Conservation (phyloP, 35 echinoderm and acorn worm genomes). For the Apostichopus japonicus region DNA sequence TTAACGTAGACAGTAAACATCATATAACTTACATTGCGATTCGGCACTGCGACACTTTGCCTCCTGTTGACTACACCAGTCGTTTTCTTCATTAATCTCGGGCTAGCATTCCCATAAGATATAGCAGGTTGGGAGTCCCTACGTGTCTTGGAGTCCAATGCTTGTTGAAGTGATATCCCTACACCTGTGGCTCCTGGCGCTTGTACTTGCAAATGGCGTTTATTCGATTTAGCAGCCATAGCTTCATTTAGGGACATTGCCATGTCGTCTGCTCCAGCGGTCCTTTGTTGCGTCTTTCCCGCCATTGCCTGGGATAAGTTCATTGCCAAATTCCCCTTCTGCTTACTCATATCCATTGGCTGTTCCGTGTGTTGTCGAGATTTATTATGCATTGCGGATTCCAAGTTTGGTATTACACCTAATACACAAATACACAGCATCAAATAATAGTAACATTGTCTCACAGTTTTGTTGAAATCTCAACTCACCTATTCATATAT, state of each 20-base stretch:
- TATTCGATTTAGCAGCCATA: slow-evolving; percentile 39
- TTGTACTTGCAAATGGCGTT: background rate
- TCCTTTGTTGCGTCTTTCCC: slow-evolving; percentile 43
- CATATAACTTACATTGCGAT: background rate
- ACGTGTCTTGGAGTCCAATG: slow-evolving; percentile 56
- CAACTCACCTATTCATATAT: too few species aligned
- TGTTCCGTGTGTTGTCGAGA: background rate
- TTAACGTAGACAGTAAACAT: too few species aligned
- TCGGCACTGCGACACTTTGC: background rate
- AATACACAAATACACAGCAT: background rate
- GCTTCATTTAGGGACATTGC: slow-evolving; percentile 56
- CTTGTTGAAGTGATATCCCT: slow-evolving; percentile 49
- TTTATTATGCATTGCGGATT: slow-evolving; percentile 29
- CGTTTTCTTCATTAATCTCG: background rate
- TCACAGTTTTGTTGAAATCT: too few species aligned
- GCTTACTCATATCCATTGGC: background rate
- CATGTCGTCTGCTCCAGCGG: background rate
- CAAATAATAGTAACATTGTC: too few species aligned
- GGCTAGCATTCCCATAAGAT: background rate
- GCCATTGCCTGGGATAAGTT: slow-evolving; percentile 68
- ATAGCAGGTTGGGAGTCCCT: slow-evolving; percentile 16
- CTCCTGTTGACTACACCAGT: background rate
- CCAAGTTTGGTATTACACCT: slow-evolving; percentile 27
- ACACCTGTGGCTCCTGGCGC: background rate
- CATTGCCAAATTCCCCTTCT: slow-evolving; percentile 22